Evolutionary conservation across 1,140 invertebrate species (phyloP), one percentile per base, ranked within the genome.

Genomic region (Saccostrea glomerata): DNA sequence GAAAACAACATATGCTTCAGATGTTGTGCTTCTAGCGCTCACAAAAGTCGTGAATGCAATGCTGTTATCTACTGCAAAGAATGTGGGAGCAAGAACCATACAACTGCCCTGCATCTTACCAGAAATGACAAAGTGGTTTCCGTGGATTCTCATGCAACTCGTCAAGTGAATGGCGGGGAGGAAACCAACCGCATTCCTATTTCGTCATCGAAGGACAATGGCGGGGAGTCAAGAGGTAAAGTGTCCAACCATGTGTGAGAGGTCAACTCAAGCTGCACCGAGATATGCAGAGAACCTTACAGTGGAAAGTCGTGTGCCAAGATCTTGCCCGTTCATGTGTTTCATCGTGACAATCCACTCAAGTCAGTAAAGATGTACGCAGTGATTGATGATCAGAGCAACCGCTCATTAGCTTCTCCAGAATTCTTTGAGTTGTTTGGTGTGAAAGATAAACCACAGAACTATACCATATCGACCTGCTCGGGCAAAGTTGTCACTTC

Each of bases 331-430:
- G 89, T 84, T 36, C 56, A 84, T n/a, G 84, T 90, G 25, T 87
- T 84, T 63, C 82, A 40, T 47, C 25, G 54, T 15, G 86, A 60
- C 25, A 55, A 84, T 77, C 89, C 84, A 55, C 66, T 82, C 13
- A 25, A 54, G 25, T n/a, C 82, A 5, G 55, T 84, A 17, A 63
- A 56, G 25, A 54, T 82, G 23, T 90, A 88, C 55, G 87, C 87
- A 30, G 83, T 90, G 1, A 73, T 88, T 66, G 89, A 88, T 73
- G 87, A 90, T 77, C 87, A 90, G 36, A 90, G 89, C 63, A 90
- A 90, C 63, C 54, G 40, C 40, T 84, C 87, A 4, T 56, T 88
- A 25, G 89, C 56, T 2, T 83, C 47, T 20, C n/a, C 87, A 20
- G 23, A 23, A 54, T 54, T 90, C n/a, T 88, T 90, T 63, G 66